Percentiles rank a stretch among this genome's conserved stretches.
These are phyloP conservation scores for Lepidocyrtoides sp. DNA, from an alignment of 2,888 invertebrate genomes.

Conservation along the genomic window DNA sequence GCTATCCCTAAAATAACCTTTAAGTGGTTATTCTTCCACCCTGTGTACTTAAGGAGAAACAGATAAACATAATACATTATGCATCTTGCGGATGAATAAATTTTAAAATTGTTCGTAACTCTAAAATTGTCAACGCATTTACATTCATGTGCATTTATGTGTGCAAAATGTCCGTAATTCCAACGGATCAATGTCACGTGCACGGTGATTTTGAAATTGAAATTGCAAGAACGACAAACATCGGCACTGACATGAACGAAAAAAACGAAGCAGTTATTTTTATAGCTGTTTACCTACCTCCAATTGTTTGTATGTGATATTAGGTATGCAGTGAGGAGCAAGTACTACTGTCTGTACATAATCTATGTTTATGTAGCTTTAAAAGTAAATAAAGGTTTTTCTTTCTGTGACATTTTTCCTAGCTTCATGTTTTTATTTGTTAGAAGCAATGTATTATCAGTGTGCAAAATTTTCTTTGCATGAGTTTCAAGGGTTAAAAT, in stretches of 20 bases:
- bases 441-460: neutral
- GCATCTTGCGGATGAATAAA: no score
- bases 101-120: neutral
- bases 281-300: no score
- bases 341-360: neutral
- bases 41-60: neutral
- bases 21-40: conserved; percentile 16
- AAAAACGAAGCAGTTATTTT: neutral
- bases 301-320: no score
- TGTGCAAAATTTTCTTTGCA: neutral
- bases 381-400: conserved; percentile 1
- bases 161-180: neutral
- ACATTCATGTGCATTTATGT: neutral
- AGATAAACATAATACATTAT: neutral
- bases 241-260: neutral
- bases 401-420: conserved; percentile 29
- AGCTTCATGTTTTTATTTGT: neutral
- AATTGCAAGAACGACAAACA: neutral
- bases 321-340: neutral
- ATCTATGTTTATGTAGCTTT: neutral
- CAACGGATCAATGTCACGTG: conserved; percentile 56
- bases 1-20: neutral
- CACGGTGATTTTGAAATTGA: conserved; percentile 9
- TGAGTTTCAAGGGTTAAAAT: conserved; percentile 24
- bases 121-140: neutral